A percentile compares a stretch with the other conserved stretches of the same genome.
Evolutionary conservation across 2,888 invertebrate genomes (phyloP).

Genomic region (Dione vanillae): DNA sequence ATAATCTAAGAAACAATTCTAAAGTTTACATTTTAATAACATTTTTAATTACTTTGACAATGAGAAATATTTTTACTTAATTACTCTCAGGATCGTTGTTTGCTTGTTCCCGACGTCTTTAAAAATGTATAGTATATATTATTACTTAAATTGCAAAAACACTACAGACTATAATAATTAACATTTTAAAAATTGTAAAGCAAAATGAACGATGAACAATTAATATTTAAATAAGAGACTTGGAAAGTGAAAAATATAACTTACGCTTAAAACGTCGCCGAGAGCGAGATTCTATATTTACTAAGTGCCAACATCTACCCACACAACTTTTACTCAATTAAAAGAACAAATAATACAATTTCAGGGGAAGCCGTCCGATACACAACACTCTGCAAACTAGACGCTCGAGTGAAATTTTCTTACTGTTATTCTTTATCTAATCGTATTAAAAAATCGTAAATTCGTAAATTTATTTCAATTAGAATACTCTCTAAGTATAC

Average conservation of each 20-base stretch:
- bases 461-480: too few relatives aligned
- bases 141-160: not conserved
- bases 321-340: constrained; percentile 37
- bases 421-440: constrained; percentile 27
- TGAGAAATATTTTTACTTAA: constrained; percentile 13
- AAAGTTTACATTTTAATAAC: constrained; percentile 7
- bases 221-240: constrained; percentile 19
- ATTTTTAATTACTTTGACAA: constrained; percentile 25
- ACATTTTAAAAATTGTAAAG: not conserved
- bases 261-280: constrained; percentile 24
- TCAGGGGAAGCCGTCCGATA: constrained; percentile 40
- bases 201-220: not conserved
- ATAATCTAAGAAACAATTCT: not conserved
- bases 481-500: too few relatives aligned
- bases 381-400: constrained; percentile 37
- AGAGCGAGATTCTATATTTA: constrained; percentile 29
- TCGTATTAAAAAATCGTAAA: too few relatives aligned
- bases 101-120: not conserved
- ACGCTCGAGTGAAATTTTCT: constrained; percentile 28
- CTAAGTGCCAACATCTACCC: constrained; percentile 37
- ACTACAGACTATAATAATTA: not conserved
- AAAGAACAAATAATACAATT: constrained; percentile 44
- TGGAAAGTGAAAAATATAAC: constrained; percentile 19
- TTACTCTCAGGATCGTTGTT: constrained; percentile 17
- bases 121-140: not conserved